These are phyloP conservation scores for Rhipidura dahli DNA, from an alignment of 2,113 vertebrate genomes.

Conservation along the genomic window DNA sequence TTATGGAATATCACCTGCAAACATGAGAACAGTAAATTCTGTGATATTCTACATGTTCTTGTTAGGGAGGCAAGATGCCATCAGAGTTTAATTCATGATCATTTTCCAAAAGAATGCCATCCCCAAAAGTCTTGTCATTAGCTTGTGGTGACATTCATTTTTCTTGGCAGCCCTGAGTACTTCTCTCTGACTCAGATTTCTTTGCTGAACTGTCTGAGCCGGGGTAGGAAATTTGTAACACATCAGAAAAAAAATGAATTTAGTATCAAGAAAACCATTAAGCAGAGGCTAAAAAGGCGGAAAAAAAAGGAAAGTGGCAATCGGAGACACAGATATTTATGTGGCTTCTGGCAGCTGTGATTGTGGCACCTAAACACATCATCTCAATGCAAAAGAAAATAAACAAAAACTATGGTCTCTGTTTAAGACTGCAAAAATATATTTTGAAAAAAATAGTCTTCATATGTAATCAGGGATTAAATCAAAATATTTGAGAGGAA, in stretches of 20 bases:
- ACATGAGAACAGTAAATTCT: not conserved
- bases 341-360: not conserved
- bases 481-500: constrained; percentile 10
- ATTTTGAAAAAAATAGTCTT: not conserved
- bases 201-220: not conserved
- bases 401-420: not conserved
- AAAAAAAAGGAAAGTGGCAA: not conserved
- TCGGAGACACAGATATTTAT: not conserved
- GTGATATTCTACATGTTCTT: not conserved
- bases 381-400: not conserved
- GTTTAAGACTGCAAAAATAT: not conserved
- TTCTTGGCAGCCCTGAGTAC: not conserved
- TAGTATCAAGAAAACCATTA: not conserved
- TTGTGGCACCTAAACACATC: not conserved
- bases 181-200: not conserved
- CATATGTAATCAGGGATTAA: not conserved
- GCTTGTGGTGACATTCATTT: not conserved
- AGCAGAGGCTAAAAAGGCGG: not conserved
- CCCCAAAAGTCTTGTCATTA: not conserved
- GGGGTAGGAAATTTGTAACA: not conserved
- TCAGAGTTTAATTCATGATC: not conserved
- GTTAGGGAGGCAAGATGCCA: not conserved
- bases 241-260: not conserved
- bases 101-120: not conserved
- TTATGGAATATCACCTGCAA: not conserved